Percentiles rank a stretch among this genome's conserved stretches.
Conservation (phyloP, 1,140 invertebrate genomes). For the Sinella curviseta region DNA sequence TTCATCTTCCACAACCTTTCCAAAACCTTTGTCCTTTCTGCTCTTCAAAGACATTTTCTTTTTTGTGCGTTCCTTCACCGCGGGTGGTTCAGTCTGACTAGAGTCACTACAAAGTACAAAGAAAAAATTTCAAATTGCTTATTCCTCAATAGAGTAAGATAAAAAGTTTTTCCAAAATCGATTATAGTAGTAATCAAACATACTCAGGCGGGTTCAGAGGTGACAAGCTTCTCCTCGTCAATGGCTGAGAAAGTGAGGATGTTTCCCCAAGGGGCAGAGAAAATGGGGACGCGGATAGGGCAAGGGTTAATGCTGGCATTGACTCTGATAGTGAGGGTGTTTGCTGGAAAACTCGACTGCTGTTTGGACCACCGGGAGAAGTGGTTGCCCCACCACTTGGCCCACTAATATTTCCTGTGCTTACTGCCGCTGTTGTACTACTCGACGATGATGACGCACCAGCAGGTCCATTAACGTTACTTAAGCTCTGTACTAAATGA, state of each 20-base stretch:
- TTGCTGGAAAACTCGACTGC: conserved; percentile 5
- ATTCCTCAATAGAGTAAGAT: too few species aligned
- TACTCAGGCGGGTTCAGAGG: conserved; percentile 16
- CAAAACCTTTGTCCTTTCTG: conserved; percentile 41
- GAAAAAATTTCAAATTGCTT: neutral
- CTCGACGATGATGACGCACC: neutral
- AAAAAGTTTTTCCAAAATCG: neutral
- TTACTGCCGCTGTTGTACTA: conserved; percentile 17
- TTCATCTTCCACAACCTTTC: conserved; percentile 39
- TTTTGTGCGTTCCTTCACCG: conserved; percentile 28
- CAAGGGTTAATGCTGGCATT: conserved; percentile 43
- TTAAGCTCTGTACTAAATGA: conserved; percentile 1
- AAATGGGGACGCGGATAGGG: conserved; percentile 39
- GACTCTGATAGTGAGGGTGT: conserved; percentile 39
- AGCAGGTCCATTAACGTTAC: conserved; percentile 5
- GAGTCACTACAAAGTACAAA: conserved; percentile 27
- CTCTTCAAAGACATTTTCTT: conserved; percentile 49
- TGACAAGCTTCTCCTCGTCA: conserved; percentile 3
- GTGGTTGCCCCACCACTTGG: neutral
- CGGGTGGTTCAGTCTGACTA: conserved; percentile 36
- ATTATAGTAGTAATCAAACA: neutral
- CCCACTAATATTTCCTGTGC: conserved; percentile 49
- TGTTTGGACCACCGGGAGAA: neutral
- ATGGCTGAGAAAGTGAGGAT: neutral
- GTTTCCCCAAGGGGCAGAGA: conserved; percentile 10